These are phyloP conservation scores for Arion vulgaris DNA, from an alignment of 1,140 invertebrate species.

Conservation along the genomic window DNA sequence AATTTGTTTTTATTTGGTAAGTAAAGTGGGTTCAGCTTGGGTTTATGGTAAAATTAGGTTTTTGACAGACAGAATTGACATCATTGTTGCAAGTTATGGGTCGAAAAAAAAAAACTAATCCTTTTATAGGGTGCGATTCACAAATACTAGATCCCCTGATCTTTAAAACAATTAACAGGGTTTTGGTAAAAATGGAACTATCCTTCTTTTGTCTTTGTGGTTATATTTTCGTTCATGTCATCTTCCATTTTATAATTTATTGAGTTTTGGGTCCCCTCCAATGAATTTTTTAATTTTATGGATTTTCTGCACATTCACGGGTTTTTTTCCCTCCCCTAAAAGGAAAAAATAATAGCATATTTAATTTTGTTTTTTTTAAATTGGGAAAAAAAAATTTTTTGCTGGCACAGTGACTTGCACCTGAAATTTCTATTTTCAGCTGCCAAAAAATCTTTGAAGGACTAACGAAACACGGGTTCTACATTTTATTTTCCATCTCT, in stretches of 20 bases:
- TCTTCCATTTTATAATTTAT: not conserved
- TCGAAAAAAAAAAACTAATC: not conserved
- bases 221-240: not conserved
- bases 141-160: not conserved
- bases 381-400: too few relatives aligned
- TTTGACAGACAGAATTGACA: not conserved
- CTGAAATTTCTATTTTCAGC: too few relatives aligned
- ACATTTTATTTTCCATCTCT: too few relatives aligned
- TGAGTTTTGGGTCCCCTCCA: not conserved
- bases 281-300: too few relatives aligned
- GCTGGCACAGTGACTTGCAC: too few relatives aligned
- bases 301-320: too few relatives aligned
- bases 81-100: not conserved
- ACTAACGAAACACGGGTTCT: too few relatives aligned
- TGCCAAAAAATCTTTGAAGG: too few relatives aligned
- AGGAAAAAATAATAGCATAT: too few relatives aligned
- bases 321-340: too few relatives aligned
- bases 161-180: not conserved
- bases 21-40: constrained; percentile 4
- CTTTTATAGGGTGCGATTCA: not conserved
- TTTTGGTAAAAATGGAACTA: not conserved
- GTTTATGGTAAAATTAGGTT: not conserved
- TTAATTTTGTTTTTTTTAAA: too few relatives aligned
- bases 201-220: not conserved
- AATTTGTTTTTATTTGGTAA: constrained; percentile 53